These are phyloP conservation scores for Callyntrura sp. DNA, from an alignment of 2,888 invertebrate species.

Conservation along the genomic window DNA sequence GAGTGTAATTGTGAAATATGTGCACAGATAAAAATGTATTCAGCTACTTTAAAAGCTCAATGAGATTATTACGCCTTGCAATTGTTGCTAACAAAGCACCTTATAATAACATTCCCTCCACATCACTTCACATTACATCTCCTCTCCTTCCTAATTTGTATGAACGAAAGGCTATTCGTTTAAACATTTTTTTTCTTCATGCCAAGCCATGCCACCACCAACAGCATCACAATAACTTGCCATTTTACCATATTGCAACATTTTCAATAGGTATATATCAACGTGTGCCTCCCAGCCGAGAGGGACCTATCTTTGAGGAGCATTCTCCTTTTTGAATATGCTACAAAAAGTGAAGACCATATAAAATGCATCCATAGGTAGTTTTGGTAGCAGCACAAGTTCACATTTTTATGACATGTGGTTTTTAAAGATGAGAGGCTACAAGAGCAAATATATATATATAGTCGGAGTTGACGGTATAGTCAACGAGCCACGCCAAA, in stretches of 20 bases:
- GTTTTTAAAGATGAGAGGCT: too few species aligned
- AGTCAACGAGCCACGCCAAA: conserved; percentile 13
- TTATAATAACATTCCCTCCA: background rate
- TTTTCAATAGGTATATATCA: background rate
- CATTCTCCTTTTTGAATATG: conserved; percentile 8
- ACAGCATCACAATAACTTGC: background rate
- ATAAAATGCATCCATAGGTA: background rate
- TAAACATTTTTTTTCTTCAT: background rate
- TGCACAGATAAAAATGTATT: background rate
- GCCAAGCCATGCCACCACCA: background rate
- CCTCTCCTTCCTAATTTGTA: conserved; percentile 56
- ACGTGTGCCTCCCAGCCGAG: background rate
- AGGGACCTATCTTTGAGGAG: conserved; percentile 29
- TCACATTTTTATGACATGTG: too few species aligned
- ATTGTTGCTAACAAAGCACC: conserved; percentile 43
- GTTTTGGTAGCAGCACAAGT: background rate
- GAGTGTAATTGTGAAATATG: conserved; percentile 16
- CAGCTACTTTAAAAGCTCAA: conserved; percentile 24
- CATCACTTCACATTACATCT: conserved; percentile 14
- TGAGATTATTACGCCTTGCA: conserved; percentile 42
- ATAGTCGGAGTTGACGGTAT: background rate
- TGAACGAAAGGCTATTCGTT: conserved; percentile 33
- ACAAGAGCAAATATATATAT: background rate
- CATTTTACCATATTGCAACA: conserved; percentile 32
- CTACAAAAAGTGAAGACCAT: background rate